Conservation (phyloP, 2,113 vertebrate genomes). For the Tetraodon nigroviridis region DNA sequence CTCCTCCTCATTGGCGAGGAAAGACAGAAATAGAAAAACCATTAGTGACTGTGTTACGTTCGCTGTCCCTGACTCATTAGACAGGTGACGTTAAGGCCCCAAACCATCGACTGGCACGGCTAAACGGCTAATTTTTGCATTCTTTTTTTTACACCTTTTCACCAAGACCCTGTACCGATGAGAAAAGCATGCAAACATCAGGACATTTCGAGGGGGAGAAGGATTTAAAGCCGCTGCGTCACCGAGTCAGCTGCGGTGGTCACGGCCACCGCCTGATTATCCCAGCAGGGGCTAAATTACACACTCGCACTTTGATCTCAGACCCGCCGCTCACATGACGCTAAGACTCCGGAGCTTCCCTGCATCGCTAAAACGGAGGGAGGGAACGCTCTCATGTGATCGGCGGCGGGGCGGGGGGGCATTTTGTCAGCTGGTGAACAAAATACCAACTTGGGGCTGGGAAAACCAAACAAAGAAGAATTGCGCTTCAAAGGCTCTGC, state of each 20-base stretch:
- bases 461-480: too few relatives aligned
- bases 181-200: conserved; percentile 15
- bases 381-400: background rate
- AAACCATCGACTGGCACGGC: conserved; percentile 48
- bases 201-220: conserved; percentile 23
- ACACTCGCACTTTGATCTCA: conserved; percentile 27
- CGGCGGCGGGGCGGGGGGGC: background rate
- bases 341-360: too few relatives aligned
- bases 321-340: background rate
- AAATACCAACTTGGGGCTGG: too few relatives aligned
- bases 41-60: conserved; percentile 48
- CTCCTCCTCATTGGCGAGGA: conserved; percentile 52
- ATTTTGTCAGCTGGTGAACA: background rate
- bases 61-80: conserved; percentile 42
- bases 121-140: conserved; percentile 45
- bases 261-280: conserved; percentile 52
- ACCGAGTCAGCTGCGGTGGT: conserved; percentile 55
- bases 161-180: conserved; percentile 37
- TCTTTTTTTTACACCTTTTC: conserved; percentile 33
- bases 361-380: background rate
- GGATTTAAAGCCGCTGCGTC: conserved; percentile 40
- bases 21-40: conserved; percentile 62
- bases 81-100: conserved; percentile 32
- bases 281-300: conserved; percentile 42
- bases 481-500: too few relatives aligned